Evolutionary conservation across 64 coral and sea anemone species (phyloP), one percentile per base, ranked within the genome.

Genomic region (Pocillopora verrucosa): DNA sequence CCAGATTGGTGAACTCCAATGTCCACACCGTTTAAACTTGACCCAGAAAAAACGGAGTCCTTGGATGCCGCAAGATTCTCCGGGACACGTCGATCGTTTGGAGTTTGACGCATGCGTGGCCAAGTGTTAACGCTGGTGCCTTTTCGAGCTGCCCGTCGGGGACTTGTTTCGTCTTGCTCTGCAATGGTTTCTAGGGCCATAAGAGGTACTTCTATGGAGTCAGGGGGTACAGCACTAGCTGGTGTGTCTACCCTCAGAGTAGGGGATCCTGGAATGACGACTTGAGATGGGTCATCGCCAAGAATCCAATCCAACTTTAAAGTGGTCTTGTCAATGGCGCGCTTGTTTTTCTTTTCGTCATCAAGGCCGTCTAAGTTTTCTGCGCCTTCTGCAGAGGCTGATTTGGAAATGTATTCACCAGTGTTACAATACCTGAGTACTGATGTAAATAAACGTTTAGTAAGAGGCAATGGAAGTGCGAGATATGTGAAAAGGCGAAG

Each of bases 231-330:
- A 6, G 36, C 10, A 81, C 61, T 10, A 3, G 4, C 75, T 20
- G 79, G 59, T 35, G 24, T 63, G 16, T 81, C 79, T 60, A 17
- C 14, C 7, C 30, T 59, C 34, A 51, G 37, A 25, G 79, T 24
- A 63, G 79, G 59, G 34, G 79, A 81, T 1, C 79, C 79, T 17
- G 79, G 79, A 63, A 81, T 81, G 5, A 60, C 59, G 19, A 81
- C 30, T 35, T 81, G 79, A 17, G 79, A 81, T 16, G 79, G 79
- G 34, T 81, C 79, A 81, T 81, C 79, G 7, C 79, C 79, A 16
- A 81, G 25, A 30, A 81, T 34, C 79, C 79, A 81, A 62, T 81
- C 79, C 14, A 81, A 15, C 24, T 62, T 81, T 61, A 59, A 61
- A 36, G 59, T 81, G 30, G 34, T n/a, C 24, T 16, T 63, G 58